Base-by-base conservation (phyloP, 1,140 invertebrate species). In the Tetragonula clypearis region DNA sequence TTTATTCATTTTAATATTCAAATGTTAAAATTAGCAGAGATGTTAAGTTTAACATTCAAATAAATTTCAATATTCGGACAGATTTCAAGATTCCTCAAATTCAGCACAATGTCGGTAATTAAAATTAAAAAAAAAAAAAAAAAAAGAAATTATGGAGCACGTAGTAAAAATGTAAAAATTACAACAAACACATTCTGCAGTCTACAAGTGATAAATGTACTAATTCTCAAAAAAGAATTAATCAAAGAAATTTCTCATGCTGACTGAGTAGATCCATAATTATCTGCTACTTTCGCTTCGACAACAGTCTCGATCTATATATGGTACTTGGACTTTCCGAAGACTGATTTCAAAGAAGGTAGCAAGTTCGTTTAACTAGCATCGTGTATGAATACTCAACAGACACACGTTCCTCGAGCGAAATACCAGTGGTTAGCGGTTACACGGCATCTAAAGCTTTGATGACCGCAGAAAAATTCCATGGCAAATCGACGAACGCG, bases 381-480 rank as follows among this genome's bases (percentile, higher is more conserved):
- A 35, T 35, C 30, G 26, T 9, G 30, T 30, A 12, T 68, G 35
- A 68, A 68, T 35, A 26, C 26, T 21, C 30, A 19, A 35, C 66
- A 68, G 66, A 35, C 35, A 30, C 66, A 35, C 66, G 66, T 68
- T 30, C 26, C 66, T 66, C 26, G 66, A 68, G 66, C 19, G 66
- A 17, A 68, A 68, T 68, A 41, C 30, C 66, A 68, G 66, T 35
- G 30, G 66, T 68, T 68, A 68, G 66, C 17, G 66, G 66, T 68
- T 35, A 30, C 65, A 66, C 26, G 15, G 15, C 15, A 15, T 30
- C 15, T 66, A 68, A 68, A 35, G 30, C 30, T 19, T 35, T 15
- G 66, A 3, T 17, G 30, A 68, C 66, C 66, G 66, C 30, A 35
- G 30, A 68, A 68, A 68, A 68, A 68, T 68, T 68, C 17, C 30